A percentile compares a stretch with the other conserved stretches of the same genome.
Evolutionary conservation across 2,113 vertebrate genomes (phyloP).

Genomic region (Ciconia maguari): DNA sequence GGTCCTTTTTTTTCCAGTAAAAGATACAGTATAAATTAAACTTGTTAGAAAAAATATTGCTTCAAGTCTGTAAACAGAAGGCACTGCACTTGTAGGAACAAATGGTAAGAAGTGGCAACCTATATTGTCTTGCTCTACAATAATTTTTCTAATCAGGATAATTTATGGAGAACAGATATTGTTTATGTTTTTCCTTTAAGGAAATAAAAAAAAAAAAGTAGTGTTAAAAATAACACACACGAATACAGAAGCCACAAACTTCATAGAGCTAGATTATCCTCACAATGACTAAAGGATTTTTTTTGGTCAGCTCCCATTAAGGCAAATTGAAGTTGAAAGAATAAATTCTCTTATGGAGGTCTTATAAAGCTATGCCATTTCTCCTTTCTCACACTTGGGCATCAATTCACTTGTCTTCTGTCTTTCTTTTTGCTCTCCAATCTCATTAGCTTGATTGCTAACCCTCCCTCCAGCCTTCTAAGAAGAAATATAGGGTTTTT

Average conservation of each 20-base stretch:
- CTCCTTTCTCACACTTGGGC: not conserved
- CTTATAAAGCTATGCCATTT: not conserved
- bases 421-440: not conserved
- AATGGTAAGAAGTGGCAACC: not conserved
- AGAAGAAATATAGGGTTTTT: not conserved
- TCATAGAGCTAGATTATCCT: not conserved
- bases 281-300: not conserved
- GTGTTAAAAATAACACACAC: not conserved
- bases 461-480: not conserved
- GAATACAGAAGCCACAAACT: not conserved
- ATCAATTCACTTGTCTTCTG: not conserved
- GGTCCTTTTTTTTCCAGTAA: not conserved
- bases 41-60: not conserved
- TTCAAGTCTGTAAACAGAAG: not conserved
- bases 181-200: not conserved
- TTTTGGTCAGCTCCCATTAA: not conserved
- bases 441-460: not conserved
- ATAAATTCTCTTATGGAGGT: not conserved
- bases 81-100: not conserved
- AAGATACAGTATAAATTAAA: not conserved
- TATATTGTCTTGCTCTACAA: not conserved
- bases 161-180: not conserved
- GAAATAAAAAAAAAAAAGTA: not conserved
- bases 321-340: not conserved
- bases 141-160: not conserved